These are phyloP conservation scores for Heterochromis multidens DNA, from an alignment of 2,113 vertebrate species.

Conservation along the genomic window DNA sequence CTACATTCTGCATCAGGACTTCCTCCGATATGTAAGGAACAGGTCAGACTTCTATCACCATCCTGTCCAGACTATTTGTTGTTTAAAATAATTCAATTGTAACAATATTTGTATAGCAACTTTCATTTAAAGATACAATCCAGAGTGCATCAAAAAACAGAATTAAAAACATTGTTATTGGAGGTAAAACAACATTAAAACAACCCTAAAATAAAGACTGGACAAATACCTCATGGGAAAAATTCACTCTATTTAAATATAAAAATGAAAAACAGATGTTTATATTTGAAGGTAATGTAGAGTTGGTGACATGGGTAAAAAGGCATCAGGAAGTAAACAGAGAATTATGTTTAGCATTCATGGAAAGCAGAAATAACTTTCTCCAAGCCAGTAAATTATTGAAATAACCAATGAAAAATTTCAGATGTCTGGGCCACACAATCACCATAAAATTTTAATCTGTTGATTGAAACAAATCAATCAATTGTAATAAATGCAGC, in stretches of 20 bases:
- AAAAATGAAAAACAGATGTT: neutral
- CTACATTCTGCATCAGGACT: conserved; percentile 84
- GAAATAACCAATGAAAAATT: neutral
- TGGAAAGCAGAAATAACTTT: neutral
- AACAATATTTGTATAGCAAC: too few relatives aligned
- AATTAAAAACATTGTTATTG: neutral
- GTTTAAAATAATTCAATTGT: neutral
- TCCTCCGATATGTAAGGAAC: conserved; percentile 86
- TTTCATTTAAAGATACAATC: neutral
- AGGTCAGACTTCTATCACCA: conserved; percentile 68
- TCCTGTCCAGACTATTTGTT: neutral
- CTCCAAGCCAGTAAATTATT: neutral
- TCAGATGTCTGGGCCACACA: neutral
- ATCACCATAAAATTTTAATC: neutral
- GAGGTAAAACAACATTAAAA: neutral
- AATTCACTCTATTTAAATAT: neutral
- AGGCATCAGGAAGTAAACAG: neutral
- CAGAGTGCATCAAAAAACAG: neutral
- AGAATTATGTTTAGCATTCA: neutral
- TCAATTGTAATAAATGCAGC: neutral
- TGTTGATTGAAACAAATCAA: neutral
- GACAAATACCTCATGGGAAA: neutral
- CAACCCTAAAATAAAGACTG: neutral
- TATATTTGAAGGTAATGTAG: neutral
- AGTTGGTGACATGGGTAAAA: neutral